These are phyloP conservation scores for Odontothrips loti DNA, from an alignment of 2,888 invertebrate species.

Conservation along the genomic window DNA sequence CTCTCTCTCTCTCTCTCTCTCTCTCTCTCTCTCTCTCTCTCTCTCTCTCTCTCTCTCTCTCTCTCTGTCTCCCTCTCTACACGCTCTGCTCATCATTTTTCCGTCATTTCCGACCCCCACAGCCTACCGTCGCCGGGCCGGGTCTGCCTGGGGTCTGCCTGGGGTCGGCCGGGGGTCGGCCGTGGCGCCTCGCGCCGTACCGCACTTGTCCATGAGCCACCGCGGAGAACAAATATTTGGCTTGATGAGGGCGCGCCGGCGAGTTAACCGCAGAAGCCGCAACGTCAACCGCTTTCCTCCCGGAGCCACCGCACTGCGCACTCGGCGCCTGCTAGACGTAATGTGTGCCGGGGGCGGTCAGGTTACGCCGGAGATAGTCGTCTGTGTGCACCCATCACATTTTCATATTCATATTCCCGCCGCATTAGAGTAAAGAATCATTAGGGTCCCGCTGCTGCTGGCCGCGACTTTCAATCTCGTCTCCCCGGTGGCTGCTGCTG, in stretches of 20 bases:
- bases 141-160: too few species aligned
- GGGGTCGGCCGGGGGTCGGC: too few species aligned
- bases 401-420: constrained; percentile 1
- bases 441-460: background rate
- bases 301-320: background rate
- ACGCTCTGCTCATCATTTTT: too few species aligned
- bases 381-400: too few species aligned
- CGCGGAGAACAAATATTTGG: constrained; percentile 4
- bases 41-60: background rate
- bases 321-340: background rate
- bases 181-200: background rate
- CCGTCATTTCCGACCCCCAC: background rate
- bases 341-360: background rate
- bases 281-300: constrained; percentile 17
- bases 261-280: background rate
- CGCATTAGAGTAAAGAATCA: background rate
- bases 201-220: constrained; percentile 2
- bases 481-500: too few species aligned
- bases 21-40: background rate
- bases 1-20: background rate
- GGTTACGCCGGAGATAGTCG: background rate
- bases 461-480: background rate
- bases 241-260: constrained; percentile 8
- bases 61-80: background rate
- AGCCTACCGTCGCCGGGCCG: background rate